phyloP scores from a whole-genome alignment of 2,888 invertebrate species.

The Andrena dorsata region DNA sequence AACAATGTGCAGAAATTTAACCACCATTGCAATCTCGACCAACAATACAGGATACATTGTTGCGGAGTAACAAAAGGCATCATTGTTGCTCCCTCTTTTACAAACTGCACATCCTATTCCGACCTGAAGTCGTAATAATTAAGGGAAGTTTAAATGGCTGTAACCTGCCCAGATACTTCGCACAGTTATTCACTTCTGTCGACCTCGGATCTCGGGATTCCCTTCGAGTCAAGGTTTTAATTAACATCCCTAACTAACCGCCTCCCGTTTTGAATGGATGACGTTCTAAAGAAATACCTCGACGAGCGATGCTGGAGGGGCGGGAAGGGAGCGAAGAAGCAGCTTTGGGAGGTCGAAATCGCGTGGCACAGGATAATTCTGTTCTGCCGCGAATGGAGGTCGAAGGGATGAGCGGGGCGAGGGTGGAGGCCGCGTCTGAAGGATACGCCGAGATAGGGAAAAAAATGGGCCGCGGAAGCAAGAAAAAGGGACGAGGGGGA shows the following conservation, averaged over 20 bases:
- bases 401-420: slow-evolving; percentile 64
- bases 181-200: not conserved
- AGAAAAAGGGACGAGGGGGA: slow-evolving; percentile 54
- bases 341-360: slow-evolving; percentile 29
- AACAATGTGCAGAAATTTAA: too few relatives aligned
- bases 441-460: slow-evolving; percentile 52
- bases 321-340: not conserved
- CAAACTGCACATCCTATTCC: not conserved
- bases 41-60: not conserved
- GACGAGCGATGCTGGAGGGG: slow-evolving; percentile 9
- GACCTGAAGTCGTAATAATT: not conserved
- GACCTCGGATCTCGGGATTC: slow-evolving; percentile 12
- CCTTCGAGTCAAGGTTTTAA: slow-evolving; percentile 37
- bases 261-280: not conserved
- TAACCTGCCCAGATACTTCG: slow-evolving; percentile 6
- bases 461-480: slow-evolving; percentile 57
- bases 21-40: not conserved
- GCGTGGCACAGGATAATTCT: slow-evolving; percentile 57
- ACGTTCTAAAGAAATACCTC: slow-evolving; percentile 7
- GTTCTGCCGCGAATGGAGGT: slow-evolving; percentile 68
- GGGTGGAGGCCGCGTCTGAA: slow-evolving; percentile 44
- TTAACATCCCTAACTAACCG: slow-evolving; percentile 23
- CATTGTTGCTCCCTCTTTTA: not conserved
- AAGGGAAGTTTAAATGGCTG: not conserved
- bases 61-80: not conserved